Evolutionary conservation across 2,797 vertebrate species (phyloP).

Genomic region (Leucoraja ocellata): DNA sequence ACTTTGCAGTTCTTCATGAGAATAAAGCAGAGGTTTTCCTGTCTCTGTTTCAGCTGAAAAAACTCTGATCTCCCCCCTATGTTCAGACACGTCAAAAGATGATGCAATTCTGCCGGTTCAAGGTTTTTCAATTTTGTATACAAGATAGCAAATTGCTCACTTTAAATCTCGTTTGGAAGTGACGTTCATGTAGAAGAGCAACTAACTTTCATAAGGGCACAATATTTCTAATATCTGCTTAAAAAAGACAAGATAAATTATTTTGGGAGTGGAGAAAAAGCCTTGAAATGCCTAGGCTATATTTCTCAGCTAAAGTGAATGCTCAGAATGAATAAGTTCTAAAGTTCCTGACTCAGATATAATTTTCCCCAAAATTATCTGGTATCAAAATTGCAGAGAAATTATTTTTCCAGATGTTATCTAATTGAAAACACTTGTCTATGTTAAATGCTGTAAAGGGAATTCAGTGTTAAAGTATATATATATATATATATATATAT

Average conservation of each 20-base stretch:
- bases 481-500: no score
- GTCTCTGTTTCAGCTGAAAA: not conserved
- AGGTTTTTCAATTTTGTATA: not conserved
- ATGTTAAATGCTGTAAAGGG: not conserved
- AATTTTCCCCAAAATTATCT: slow-evolving; percentile 5
- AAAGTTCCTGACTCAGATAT: slow-evolving; percentile 6
- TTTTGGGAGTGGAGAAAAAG: not conserved
- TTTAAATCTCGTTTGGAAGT: not conserved
- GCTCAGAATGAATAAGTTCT: not conserved
- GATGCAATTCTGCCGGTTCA: not conserved
- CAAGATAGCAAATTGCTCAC: not conserved
- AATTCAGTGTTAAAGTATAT: not conserved
- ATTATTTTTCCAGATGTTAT: slow-evolving; percentile 28
- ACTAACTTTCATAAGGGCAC: not conserved
- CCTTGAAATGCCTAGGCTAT: not conserved
- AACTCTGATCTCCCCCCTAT: not conserved
- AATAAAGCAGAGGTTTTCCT: not conserved
- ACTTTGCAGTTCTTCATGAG: not conserved
- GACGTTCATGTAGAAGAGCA: not conserved
- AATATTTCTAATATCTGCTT: not conserved
- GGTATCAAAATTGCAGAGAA: slow-evolving; percentile 29
- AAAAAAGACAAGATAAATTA: not conserved
- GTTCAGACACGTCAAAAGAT: not conserved
- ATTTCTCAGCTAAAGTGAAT: not conserved
- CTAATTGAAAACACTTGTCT: slow-evolving; percentile 24